Conservation (phyloP, 2,797 vertebrate genomes). For the Sebastes umbrosus region DNA sequence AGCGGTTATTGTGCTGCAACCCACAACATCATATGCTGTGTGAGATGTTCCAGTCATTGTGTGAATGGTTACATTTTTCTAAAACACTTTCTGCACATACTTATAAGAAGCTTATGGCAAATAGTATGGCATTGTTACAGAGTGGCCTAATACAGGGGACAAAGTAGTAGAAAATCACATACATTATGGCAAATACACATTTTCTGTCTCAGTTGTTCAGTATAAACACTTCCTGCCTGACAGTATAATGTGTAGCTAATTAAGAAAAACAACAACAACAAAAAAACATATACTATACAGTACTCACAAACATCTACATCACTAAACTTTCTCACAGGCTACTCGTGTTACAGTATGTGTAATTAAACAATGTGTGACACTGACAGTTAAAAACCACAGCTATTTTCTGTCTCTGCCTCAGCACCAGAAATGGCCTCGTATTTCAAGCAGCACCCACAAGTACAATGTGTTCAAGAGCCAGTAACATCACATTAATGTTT, state of each 20-base stretch:
- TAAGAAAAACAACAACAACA: not conserved
- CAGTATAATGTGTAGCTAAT: not conserved
- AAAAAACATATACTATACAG: not conserved
- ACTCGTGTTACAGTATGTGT: not conserved
- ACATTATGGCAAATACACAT: too few species aligned
- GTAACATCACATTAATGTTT: not conserved
- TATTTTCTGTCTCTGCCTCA: not conserved
- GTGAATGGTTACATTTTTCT: not conserved
- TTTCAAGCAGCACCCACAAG: not conserved
- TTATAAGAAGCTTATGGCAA: not conserved
- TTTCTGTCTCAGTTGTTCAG: too few species aligned
- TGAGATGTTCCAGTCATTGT: not conserved
- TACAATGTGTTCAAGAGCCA: not conserved
- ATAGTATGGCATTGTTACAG: not conserved
- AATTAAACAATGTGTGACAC: not conserved
- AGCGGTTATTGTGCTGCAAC: not conserved
- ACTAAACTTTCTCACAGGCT: not conserved
- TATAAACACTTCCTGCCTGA: not conserved
- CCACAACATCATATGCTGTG: not conserved
- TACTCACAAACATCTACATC: not conserved
- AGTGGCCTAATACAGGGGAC: not conserved
- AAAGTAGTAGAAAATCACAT: too few species aligned
- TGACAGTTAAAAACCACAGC: too few species aligned
- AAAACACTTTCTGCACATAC: not conserved
- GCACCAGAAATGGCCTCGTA: not conserved